Base-by-base conservation (phyloP, 2,113 vertebrate genomes). In the Drymodes brunneopygia region DNA sequence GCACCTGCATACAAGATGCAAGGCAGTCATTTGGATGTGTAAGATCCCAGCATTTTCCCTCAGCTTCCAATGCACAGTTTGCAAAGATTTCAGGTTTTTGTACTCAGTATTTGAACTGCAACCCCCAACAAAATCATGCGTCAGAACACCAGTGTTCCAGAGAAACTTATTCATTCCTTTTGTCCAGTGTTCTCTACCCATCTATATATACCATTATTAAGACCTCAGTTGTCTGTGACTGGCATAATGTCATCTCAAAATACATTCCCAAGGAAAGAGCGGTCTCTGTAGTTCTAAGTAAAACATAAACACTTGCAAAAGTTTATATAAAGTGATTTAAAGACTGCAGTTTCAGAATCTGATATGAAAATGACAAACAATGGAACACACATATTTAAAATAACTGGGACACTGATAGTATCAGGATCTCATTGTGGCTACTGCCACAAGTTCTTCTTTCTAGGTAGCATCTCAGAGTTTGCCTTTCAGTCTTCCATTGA, bases 361-460 rank as follows among this genome's bases (percentile, higher is more conserved):
- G 21, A 31, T 16, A 66, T 1, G 47, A 78, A 60, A 87, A 40
- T 35, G 12, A 47, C 73, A 77, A 65, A 61, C 45, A 81, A 10
- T 13, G 33, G 53, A 75, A 86, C 33, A 27, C 35, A 38, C 7
- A 21, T 2, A 2, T 29, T 75, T 44, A 47, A 72, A 65, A 40
- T 38, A 74, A 81, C 1, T 3, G 6, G 77, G 50, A 42, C 36
- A 44, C 11, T 36, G 44, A 54, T 4, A 67, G 8, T 19, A 60
- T 6, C 0, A 0, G 40, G 60, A 29, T 44, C 53, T 60, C 25
- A 56, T 54, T 6, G 2, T 5, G 11, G 36, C 57, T 82, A 64
- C 12, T 24, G 14, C 29, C 33, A 44, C 28, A 57, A 53, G 23
- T 14, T 86, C 62, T 65, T 82, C 75, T 66, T 69, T 88, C 62